Base-by-base conservation (phyloP, 2,888 invertebrate species). In the Elegia similella region DNA sequence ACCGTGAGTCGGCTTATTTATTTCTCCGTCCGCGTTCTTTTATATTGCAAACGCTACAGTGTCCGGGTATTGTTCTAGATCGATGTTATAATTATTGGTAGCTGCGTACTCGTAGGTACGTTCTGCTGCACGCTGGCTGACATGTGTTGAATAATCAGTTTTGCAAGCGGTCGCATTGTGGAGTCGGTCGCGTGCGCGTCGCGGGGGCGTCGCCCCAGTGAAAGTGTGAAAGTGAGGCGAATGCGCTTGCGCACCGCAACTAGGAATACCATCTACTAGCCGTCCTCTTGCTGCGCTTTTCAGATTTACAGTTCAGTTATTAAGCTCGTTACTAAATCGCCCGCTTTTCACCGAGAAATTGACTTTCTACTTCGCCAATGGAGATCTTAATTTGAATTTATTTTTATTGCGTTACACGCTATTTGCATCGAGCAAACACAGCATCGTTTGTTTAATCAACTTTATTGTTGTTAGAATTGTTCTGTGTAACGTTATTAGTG, bases 151-250 rank as follows among this genome's bases (percentile, higher is more conserved):
- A 83, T 86, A 88, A 88, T 86, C 80, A 76, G 78, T 87, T 86
- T 86, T 83, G 87, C 86, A 86, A 82, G 77, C 70, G 69, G 70
- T 75, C 73, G 73, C 71, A 71, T 73, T 70, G 73, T 70, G 63
- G 70, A 67, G 63, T 69, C 69, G 72, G 64, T 69, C 68, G 70
- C 72, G 72, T 73, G 72, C 73, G 65, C 72, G 59, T 63, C 65
- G 72, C 76, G 83, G 79, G 84, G 86, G 80, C 89, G 90, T 83
- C 86, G 88, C 77, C 86, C 87, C 76, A 90, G 91, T 88, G 90
- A 91, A 91, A 90, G 90, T 90, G 90, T 87, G 90, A 91, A 91
- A 91, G 90, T 90, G 90, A 90, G 80, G 82, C 87, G 84, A 88
- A 86, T 84, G 87, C 82, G 80, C 86, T 72, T 64, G 73, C 71